Evolutionary conservation across 2,797 vertebrate genomes (phyloP), one percentile per base, ranked within the genome.

Genomic region (Cynodonichthys magdalenae): DNA sequence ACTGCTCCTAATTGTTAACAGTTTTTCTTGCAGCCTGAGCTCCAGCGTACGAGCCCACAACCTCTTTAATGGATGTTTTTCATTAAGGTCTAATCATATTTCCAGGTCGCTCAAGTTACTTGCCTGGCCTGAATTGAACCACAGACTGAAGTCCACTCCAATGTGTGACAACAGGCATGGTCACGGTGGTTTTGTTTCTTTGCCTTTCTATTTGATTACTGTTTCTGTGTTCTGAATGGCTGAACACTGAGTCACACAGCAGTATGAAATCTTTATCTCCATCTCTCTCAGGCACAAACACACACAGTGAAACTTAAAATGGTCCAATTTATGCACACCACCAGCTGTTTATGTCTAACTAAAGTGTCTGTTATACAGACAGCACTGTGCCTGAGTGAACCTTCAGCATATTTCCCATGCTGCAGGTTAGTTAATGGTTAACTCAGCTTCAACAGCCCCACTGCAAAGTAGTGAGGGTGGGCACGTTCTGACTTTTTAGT

Each of bases 81-180:
- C 78, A 84, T 76, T 78, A 81, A 86, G 77, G 65, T 53, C 74
- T 63, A 53, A 80, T 66, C 76, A 67, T 68, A 73, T 74, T 85
- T 75, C 72, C 77, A 64, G 54, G 66, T 17, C 66, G 54, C 61
- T 46, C 31, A 20, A 60, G 36, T 56, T 75, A 75, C 83, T 83
- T 81, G 64, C 70, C 76, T 67, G 71, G 68, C 46, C 75, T 75
- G 67, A 88, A 70, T 47, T 49, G 62, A 58, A 39, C 36, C 59
- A 31, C 24, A 75, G 45, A 72, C 50, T 61, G 61, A 78, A 79
- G 66, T 75, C 80, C 63, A 67, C 44, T 71, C 19, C 59, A 78
- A 77, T 65, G 59, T 77, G 79, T 71, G 77, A 81, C 64, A 83
- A 86, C 83, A 87, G 82, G 78, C 87, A 84, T 75, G 66, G 78